These are phyloP conservation scores for Molorchus minor DNA, from an alignment of 2,888 invertebrate species.

Conservation along the genomic window DNA sequence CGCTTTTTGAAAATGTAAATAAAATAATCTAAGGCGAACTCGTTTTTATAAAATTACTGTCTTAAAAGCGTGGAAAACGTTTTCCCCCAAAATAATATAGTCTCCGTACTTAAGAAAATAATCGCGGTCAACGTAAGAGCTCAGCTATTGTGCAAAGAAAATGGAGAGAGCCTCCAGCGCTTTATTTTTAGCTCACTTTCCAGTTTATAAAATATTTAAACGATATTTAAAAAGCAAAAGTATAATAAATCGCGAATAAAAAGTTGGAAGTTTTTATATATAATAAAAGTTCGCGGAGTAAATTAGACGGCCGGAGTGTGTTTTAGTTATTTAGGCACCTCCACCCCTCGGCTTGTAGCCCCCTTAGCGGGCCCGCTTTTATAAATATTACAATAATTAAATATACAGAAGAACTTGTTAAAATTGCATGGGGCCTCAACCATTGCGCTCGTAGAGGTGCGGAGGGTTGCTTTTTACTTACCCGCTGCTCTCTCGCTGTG, in stretches of 20 bases:
- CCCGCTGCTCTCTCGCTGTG: conserved; percentile 29
- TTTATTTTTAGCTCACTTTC: conserved; percentile 34
- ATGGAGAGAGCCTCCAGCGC: background rate
- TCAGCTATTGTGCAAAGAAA: background rate
- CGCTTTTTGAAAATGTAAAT: no score
- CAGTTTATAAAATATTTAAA: conserved; percentile 35
- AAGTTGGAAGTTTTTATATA: conserved; percentile 53
- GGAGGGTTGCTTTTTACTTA: conserved; percentile 42
- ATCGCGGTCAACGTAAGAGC: background rate
- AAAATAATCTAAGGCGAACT: no score
- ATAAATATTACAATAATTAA: conserved; percentile 63
- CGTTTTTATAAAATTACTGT: no score
- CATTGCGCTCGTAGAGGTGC: conserved; percentile 49
- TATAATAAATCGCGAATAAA: conserved; percentile 46
- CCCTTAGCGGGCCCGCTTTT: conserved; percentile 55
- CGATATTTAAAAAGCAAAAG: conserved; percentile 39
- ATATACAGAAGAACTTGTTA: conserved; percentile 58
- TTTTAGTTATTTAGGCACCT: conserved; percentile 54
- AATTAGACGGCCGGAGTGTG: conserved; percentile 54
- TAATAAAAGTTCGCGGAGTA: conserved; percentile 54
- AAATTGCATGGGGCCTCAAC: conserved; percentile 56
- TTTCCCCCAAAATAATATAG: no score
- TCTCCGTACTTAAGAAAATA: no score
- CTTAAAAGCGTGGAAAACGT: no score
- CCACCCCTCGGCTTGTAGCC: conserved; percentile 36